phyloP scores from a whole-genome alignment of 2,113 vertebrate species.

The Ceuthmochares aereus region DNA sequence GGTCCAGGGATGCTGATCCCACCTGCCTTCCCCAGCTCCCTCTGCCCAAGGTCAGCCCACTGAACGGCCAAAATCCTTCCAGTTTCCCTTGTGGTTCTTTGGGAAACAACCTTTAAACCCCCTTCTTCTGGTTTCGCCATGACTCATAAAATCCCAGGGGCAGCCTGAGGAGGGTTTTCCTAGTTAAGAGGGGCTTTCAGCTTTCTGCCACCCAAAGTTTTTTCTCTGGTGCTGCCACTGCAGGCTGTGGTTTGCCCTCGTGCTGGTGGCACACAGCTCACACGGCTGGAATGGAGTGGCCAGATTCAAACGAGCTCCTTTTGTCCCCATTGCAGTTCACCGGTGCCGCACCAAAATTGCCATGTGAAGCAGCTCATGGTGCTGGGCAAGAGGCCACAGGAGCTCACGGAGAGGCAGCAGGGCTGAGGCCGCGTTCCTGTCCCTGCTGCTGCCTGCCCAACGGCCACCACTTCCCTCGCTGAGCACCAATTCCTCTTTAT shows the following conservation, averaged over 20 bases:
- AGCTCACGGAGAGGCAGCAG: not conserved
- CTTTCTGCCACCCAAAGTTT: not conserved
- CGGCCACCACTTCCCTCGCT: not conserved
- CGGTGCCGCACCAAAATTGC: not conserved
- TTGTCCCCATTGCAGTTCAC: not conserved
- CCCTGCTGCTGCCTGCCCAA: not conserved
- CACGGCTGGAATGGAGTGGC: not conserved
- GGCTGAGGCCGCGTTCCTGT: not conserved
- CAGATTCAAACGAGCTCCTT: not conserved
- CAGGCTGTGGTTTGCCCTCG: not conserved
- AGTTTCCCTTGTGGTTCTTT: not conserved
- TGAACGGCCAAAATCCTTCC: not conserved
- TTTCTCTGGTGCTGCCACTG: not conserved
- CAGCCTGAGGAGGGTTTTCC: not conserved
- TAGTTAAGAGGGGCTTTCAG: not conserved
- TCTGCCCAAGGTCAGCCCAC: not conserved
- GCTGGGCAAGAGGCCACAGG: not conserved
- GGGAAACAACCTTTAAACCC: not conserved
- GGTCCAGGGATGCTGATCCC: not conserved
- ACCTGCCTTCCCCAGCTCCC: not conserved
- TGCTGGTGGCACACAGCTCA: accelerated
- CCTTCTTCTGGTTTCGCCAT: not conserved
- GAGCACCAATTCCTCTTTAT: not conserved
- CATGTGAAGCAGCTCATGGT: accelerated
- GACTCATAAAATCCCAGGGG: not conserved